These are phyloP conservation scores for Lepidonotus clava DNA, from an alignment of 2,888 invertebrate genomes.

Conservation along the genomic window DNA sequence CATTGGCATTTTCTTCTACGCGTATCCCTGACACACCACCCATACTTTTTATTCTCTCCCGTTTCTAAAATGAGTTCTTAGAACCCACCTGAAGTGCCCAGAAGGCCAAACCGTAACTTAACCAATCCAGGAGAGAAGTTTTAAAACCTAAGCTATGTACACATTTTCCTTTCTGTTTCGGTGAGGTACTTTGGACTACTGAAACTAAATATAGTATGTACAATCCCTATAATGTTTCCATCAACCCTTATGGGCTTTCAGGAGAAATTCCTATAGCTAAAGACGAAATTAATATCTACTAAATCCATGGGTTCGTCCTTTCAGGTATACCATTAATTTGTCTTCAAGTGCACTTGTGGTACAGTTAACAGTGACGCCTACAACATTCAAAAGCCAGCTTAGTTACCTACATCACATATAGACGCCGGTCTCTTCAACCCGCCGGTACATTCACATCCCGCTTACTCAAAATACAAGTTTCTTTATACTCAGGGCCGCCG, in stretches of 20 bases:
- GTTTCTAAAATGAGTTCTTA: too few species aligned
- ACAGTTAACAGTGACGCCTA: neutral
- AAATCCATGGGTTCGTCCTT: neutral
- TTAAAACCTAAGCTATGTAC: conserved; percentile 2
- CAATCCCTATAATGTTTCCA: neutral
- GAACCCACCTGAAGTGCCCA: neutral
- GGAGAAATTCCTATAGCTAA: neutral
- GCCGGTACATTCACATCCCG: neutral
- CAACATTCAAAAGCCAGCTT: neutral
- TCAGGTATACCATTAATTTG: neutral
- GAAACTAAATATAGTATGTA: neutral
- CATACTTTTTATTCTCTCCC: too few species aligned
- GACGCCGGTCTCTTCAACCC: neutral
- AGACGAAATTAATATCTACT: neutral
- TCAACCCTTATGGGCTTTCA: neutral
- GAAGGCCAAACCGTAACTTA: neutral
- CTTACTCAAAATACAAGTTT: neutral
- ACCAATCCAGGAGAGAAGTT: too few species aligned
- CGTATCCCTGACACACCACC: too few species aligned
- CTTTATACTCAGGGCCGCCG: neutral
- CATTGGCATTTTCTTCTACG: too few species aligned
- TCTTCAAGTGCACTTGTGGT: conserved; percentile 5
- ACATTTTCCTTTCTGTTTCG: neutral
- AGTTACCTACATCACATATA: neutral
- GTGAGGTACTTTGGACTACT: neutral